Evolutionary conservation across 2,113 vertebrate species (phyloP).

Genomic region (Rhagologus leucostigma): DNA sequence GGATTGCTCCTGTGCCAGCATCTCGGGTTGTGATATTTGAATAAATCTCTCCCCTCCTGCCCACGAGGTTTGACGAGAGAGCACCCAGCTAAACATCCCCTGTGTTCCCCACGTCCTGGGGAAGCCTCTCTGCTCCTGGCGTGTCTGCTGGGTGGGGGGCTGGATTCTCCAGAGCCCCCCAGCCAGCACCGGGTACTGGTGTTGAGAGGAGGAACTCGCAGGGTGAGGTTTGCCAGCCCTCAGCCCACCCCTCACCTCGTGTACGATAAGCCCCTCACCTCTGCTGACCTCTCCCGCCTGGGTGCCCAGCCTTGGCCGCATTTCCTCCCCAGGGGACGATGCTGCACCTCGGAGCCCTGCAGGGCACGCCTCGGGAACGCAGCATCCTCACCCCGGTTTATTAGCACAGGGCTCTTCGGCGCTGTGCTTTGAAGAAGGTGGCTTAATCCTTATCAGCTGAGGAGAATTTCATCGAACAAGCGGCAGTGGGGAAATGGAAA

Average conservation of each 20-base stretch:
- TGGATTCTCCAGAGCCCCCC: neutral
- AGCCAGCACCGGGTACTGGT: neutral
- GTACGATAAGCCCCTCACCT: fast-evolving
- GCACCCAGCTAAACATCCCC: neutral
- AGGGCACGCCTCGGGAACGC: neutral
- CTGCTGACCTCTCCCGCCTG: neutral
- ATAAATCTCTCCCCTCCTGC: neutral
- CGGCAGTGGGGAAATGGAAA: neutral
- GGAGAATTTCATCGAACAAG: neutral
- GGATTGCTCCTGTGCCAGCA: neutral
- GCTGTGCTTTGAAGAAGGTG: neutral
- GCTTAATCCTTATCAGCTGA: conserved; percentile 1
- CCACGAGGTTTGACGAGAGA: neutral
- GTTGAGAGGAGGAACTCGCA: neutral
- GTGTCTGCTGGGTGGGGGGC: neutral
- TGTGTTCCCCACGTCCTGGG: neutral
- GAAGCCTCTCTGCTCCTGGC: neutral
- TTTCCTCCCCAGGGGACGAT: neutral
- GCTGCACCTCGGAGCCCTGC: neutral
- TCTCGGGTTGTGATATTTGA: neutral
- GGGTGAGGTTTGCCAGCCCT: neutral
- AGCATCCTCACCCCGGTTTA: neutral
- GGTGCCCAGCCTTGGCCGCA: no score
- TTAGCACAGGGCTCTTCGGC: neutral
- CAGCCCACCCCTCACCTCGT: neutral